Percentiles rank a stretch among this genome's conserved stretches.
Evolutionary conservation across 2,113 vertebrate genomes (phyloP).

Genomic region (Trematomus loennbergii): DNA sequence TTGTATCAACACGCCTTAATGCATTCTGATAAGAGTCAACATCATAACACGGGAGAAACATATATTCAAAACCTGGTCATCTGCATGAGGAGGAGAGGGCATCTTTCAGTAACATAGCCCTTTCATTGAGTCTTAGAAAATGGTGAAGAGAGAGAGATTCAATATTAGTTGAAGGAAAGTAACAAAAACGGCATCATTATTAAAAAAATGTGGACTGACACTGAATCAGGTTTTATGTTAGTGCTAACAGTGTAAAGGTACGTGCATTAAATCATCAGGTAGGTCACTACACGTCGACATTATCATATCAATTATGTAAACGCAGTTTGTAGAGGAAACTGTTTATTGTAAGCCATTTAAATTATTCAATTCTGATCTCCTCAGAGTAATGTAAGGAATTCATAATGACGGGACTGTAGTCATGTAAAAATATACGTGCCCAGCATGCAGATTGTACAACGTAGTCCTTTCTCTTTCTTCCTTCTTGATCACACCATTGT

Average conservation of each 20-base stretch:
- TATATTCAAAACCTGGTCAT: neutral
- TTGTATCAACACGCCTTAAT: neutral
- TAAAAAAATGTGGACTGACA: fast-evolving
- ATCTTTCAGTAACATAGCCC: neutral
- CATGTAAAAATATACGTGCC: neutral
- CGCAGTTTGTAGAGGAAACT: neutral
- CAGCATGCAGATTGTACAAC: neutral
- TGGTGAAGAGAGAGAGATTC: neutral
- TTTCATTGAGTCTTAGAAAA: neutral
- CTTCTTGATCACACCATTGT: neutral
- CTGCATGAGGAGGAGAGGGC: neutral
- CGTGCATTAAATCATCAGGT: too few relatives aligned
- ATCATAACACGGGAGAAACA: neutral
- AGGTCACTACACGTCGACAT: neutral
- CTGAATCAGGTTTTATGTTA: neutral
- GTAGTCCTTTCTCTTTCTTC: neutral
- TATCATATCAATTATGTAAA: constrained; percentile 18
- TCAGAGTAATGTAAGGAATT: neutral
- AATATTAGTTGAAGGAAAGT: too few relatives aligned
- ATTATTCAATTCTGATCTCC: constrained; percentile 6
- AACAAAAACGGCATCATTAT: neutral
- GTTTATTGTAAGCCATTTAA: neutral
- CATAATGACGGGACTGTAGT: neutral
- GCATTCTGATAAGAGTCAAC: neutral
- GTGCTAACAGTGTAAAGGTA: too few relatives aligned